Evolutionary conservation across 2,113 vertebrate genomes (phyloP), one percentile per base, ranked within the genome.

Genomic region (Nicator chloris): DNA sequence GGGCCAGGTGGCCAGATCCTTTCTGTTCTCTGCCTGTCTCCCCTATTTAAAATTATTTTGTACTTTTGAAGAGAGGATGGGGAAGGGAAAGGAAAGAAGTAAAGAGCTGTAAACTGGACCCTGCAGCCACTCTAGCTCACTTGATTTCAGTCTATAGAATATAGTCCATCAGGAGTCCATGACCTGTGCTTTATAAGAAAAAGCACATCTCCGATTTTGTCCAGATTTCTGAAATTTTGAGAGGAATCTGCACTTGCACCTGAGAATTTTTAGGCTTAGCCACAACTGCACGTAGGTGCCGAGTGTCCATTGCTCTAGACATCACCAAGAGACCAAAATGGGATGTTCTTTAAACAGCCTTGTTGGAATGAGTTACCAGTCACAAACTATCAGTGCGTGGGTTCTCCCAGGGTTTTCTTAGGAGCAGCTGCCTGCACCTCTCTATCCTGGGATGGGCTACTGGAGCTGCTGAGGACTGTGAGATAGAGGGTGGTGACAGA

Each of bases 221-320:
- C 49, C 59, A 37, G 22, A 18, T 68, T 54, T 80, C 44, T 83
- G 49, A 64, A 44, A 20, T 83, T 79, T 49, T 83, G 8, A 27
- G 31, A 45, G 49, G 53, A 71, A 63, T 63, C 28, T 66, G 24
- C 8, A 5, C 21, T 86, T 51, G 23, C 12, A 24, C 47, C 89
- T 83, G 39, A 45, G 53, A 82, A 49, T 22, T 71, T 86, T 64
- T 77, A 59, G 47, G 20, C 15, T 37, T 60, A 30, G 17, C 33
- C 30, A 57, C 21, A 65, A 0, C n/a, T 75, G 40, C 42, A 12
- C 0, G 0, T 15, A 13, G 10, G n/a, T 61, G 27, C 33, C 27
- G 35, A 44, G 27, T 14, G 51, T 59, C 66, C 31, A 0, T 50
- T 60, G 65, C 56, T 82, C 8, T 37, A 40, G 65, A 57, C 2